Evolutionary conservation across 2,113 vertebrate species (phyloP), one percentile per base, ranked within the genome.

Genomic region (Urocynchramus pylzowi): DNA sequence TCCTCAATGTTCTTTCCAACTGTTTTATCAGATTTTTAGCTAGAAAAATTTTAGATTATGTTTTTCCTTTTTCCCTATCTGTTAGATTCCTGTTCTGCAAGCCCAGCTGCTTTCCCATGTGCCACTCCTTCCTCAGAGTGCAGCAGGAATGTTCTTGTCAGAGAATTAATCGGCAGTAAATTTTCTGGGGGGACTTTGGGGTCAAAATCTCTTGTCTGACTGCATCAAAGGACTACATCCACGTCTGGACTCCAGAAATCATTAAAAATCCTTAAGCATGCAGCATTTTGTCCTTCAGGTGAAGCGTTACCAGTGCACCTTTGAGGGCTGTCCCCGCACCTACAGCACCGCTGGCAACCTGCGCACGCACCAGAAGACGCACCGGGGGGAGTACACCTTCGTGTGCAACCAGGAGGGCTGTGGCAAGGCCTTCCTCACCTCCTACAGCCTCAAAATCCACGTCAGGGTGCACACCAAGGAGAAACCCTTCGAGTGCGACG

Each of bases 391-490:
- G 84, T 99, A 99, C 95, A 99, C 99, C 1, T 99, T 99, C 15
- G 99, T 99, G 89, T 99, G 99, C 96, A 99, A 99, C 91, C 99
- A 99, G 59, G 98, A 99, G 95, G 99, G 99, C 95, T 99, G 99
- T 42, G 99, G 99, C 91, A 99, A 99, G 95, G 99, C 99, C 97
- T 99, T 99, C 95, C 99, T 99, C 92, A 99, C 99, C 54, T 99
- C 99, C 20, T 99, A 99, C 98, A 99, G 99, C 97, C 99, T 99
- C 96, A 99, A 99, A 97, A 99, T 99, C 97, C 99, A 99, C 0
- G 99, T 99, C 33, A 98, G 99, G 12, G 99, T 99, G 91, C 99
- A 99, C 98, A 99, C 99, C 31, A 99, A 99, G 97, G 99, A 99
- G 95, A 99, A 99, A 96, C 99, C 99, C 4, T 99, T 99, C 41